Base-by-base conservation (phyloP, 1,140 invertebrate species). In the Sinonovacula constricta region DNA sequence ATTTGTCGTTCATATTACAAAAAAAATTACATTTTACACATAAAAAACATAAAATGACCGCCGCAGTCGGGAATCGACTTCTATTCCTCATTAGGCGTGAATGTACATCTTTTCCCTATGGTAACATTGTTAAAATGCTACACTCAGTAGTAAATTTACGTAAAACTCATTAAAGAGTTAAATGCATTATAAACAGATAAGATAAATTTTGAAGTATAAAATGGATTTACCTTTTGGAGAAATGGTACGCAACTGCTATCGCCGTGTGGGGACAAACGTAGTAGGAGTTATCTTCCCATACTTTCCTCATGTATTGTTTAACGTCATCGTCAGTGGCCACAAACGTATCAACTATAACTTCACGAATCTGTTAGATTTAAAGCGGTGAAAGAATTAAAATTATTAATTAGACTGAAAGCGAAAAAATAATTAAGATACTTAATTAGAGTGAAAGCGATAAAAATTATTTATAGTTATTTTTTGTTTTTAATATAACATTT, bases 221-320 rank as follows among this genome's bases (percentile, higher is more conserved):
- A 14, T 12, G 5, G 7, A 54, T 69, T 74, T 22, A 80, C 77
- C 30, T 70, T 34, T 45, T 81, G 45, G 15, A 67, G n/a, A 81
- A 89, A 65, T 87, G 84, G 68, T 92, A 92, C 10, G 89, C 83
- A 2, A 91, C 85, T 22, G 88, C 92, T 3, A 88, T 87, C 10
- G 92, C 92, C 3, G 92, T 92, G 74, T 93, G 92, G 18, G 92
- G 92, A 85, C 92, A 92, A 5, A 92, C 66, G 62, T 79, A 56
- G 80, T 92, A 92, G n/a, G 86, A 54, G 79, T 92, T 86, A 56
- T 91, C 85, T 49, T 89, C 75, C 87, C 88, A 91, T 74, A 88
- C 87, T 59, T 81, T 80, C 39, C 69, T 85, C 79, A 92, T 91
- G 0, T 89, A 88, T n/a, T 60, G 39, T 39, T 84, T 87, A 60